Evolutionary conservation across 2,888 invertebrate genomes (phyloP).

Genomic region (Elysia crispata): DNA sequence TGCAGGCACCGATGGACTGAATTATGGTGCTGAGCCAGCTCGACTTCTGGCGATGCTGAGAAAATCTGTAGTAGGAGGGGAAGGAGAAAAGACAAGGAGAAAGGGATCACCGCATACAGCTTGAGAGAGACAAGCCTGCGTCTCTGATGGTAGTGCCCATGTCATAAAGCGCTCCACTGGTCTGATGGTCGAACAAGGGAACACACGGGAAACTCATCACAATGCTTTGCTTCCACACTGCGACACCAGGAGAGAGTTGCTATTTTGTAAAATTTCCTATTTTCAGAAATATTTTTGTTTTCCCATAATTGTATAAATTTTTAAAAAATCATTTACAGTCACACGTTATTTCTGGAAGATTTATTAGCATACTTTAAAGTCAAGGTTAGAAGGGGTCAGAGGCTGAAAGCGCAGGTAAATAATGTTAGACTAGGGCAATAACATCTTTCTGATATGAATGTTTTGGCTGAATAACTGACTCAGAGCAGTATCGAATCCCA

Average conservation of each 20-base stretch:
- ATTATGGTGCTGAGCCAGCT: not conserved
- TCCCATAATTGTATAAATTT: too few relatives aligned
- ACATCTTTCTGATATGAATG: too few relatives aligned
- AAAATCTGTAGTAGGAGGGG: not conserved
- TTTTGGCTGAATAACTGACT: too few relatives aligned
- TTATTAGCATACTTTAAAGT: too few relatives aligned
- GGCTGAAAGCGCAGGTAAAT: too few relatives aligned
- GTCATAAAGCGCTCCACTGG: constrained; percentile 25
- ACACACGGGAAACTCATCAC: not conserved
- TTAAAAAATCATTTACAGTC: too few relatives aligned
- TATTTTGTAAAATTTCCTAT: not conserved
- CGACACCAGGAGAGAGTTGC: not conserved
- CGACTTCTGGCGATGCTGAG: not conserved
- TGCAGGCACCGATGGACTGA: not conserved
- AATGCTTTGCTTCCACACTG: not conserved
- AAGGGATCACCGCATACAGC: not conserved
- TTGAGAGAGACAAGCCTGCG: not conserved
- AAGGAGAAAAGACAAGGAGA: not conserved
- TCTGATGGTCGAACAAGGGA: not conserved
- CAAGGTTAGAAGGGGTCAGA: too few relatives aligned
- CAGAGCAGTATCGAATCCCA: too few relatives aligned
- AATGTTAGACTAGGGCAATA: too few relatives aligned
- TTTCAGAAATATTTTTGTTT: not conserved
- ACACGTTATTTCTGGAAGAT: too few relatives aligned
- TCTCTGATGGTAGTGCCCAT: too few relatives aligned